These are phyloP conservation scores for Pemphredon lugubris DNA, from an alignment of 2,888 invertebrate species.

Conservation along the genomic window DNA sequence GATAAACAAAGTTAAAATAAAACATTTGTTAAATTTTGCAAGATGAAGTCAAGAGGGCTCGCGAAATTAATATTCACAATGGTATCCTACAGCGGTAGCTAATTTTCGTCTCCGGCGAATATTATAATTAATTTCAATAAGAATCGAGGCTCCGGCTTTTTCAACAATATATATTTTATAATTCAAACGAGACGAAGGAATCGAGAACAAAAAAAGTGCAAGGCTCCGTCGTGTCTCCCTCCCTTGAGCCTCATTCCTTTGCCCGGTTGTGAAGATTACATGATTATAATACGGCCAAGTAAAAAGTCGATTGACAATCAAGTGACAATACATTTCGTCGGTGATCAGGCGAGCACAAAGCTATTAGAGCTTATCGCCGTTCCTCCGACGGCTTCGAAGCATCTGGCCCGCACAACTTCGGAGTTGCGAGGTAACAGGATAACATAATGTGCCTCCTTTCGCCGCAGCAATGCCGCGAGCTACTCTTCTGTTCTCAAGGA, in stretches of 20 bases:
- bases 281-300: slow-evolving; percentile 47
- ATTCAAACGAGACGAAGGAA: too few relatives aligned
- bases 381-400: slow-evolving; percentile 36
- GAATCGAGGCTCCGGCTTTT: too few relatives aligned
- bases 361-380: slow-evolving; percentile 52
- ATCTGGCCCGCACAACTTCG: slow-evolving; percentile 70
- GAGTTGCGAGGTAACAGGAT: slow-evolving; percentile 60
- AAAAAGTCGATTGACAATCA: slow-evolving; percentile 77
- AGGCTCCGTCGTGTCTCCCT: too few relatives aligned
- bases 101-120: too few relatives aligned
- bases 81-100: too few relatives aligned
- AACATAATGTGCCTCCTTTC: slow-evolving; percentile 23
- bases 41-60: too few relatives aligned
- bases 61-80: too few relatives aligned
- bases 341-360: slow-evolving; percentile 68
- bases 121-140: too few relatives aligned
- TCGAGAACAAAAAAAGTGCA: too few relatives aligned
- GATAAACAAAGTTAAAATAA: too few relatives aligned
- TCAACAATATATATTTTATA: too few relatives aligned
- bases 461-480: background rate
- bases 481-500: background rate
- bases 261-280: slow-evolving; percentile 2
- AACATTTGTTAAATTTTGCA: too few relatives aligned
- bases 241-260: background rate
- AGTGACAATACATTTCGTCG: slow-evolving; percentile 78